Conservation (phyloP, 2,797 vertebrate genomes). For the Hapalemur alaotrensis region DNA sequence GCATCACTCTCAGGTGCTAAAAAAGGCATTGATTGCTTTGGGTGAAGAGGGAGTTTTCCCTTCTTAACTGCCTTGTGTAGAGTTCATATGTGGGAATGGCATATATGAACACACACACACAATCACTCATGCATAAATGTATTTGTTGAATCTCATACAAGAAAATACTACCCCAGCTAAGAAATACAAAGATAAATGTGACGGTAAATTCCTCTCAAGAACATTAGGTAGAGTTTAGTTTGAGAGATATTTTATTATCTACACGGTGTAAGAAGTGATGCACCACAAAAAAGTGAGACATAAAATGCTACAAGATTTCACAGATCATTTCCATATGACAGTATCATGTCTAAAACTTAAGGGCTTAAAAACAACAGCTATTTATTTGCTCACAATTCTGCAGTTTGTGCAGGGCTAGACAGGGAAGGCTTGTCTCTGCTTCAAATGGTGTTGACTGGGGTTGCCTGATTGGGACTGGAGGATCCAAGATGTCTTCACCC, state of each 20-base stretch:
- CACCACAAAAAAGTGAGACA: background rate
- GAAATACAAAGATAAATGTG: background rate
- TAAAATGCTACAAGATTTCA: background rate
- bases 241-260: background rate
- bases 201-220: background rate
- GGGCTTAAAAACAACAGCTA: background rate
- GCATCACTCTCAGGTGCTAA: background rate
- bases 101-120: background rate
- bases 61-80: background rate
- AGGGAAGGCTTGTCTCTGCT: background rate
- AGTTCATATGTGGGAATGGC: background rate
- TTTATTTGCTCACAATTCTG: background rate
- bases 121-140: background rate
- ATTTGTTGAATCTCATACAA: background rate
- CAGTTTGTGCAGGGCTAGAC: background rate
- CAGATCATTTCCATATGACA: background rate
- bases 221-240: background rate
- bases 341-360: background rate
- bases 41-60: background rate
- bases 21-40: background rate
- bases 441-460: background rate
- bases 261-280: background rate
- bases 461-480: background rate
- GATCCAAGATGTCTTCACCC: background rate
- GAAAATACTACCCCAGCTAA: background rate